Evolutionary conservation across 2,888 invertebrate species (phyloP).

Genomic region (Ophion ventricosus): DNA sequence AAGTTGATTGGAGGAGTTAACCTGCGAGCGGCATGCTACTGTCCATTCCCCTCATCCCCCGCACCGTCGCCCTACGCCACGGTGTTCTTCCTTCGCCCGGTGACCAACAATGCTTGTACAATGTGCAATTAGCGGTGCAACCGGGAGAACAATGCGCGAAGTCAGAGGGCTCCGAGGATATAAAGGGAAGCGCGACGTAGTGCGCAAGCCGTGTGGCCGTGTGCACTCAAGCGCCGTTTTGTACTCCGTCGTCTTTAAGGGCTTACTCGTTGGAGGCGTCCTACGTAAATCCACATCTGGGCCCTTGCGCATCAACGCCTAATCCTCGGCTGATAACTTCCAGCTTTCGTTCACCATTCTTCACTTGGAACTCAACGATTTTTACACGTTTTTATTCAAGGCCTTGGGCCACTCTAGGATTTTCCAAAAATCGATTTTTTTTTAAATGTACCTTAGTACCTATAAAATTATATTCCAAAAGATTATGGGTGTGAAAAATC

Average conservation of each 20-base stretch:
- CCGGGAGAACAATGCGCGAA: conserved; percentile 66
- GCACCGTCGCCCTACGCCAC: neutral
- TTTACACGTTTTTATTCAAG: too few species aligned
- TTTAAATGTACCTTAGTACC: too few species aligned
- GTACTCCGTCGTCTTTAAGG: conserved; percentile 43
- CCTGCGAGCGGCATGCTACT: conserved; percentile 66
- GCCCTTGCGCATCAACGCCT: conserved; percentile 8
- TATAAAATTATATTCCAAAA: too few species aligned
- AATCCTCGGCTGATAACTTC: neutral
- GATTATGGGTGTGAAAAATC: too few species aligned
- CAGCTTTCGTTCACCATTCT: conserved; percentile 7
- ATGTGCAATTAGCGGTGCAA: conserved; percentile 81
- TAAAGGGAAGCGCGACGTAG: conserved; percentile 25
- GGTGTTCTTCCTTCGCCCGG: conserved; percentile 55
- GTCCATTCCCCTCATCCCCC: neutral
- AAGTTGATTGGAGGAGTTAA: conserved; percentile 80
- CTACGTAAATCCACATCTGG: neutral
- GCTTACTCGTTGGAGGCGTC: conserved; percentile 22
- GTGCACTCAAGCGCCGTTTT: conserved; percentile 32
- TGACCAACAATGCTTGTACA: conserved; percentile 80
- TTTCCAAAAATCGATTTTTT: too few species aligned
- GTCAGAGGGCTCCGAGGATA: conserved; percentile 56
- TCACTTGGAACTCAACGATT: too few species aligned
- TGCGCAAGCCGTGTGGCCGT: conserved; percentile 18
- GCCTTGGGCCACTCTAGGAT: too few species aligned